Evolutionary conservation across 2,888 invertebrate genomes (phyloP).

Genomic region (Apoda limacodes): DNA sequence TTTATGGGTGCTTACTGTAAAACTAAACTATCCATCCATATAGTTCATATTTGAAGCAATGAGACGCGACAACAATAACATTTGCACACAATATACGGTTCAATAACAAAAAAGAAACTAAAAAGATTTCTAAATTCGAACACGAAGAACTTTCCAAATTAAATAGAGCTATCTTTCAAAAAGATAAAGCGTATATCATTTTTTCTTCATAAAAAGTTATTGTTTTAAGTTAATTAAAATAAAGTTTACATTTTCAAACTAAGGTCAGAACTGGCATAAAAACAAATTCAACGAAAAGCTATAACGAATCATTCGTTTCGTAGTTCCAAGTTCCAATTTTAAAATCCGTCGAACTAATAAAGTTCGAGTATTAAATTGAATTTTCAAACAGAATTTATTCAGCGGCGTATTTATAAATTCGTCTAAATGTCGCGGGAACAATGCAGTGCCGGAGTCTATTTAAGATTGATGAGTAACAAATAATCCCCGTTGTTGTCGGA

Average conservation of each 20-base stretch:
- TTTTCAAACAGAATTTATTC: too few relatives aligned
- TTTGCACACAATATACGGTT: constrained; percentile 60
- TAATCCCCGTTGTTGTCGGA: constrained; percentile 51
- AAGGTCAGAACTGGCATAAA: too few relatives aligned
- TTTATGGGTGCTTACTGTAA: too few relatives aligned
- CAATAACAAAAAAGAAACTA: constrained; percentile 53
- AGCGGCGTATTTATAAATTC: constrained; percentile 57
- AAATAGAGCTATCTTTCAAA: constrained; percentile 56
- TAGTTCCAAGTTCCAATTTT: too few relatives aligned
- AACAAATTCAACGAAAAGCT: too few relatives aligned
- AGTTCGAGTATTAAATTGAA: too few relatives aligned
- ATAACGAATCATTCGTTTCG: too few relatives aligned
- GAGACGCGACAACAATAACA: constrained; percentile 53
- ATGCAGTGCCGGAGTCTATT: constrained; percentile 57
- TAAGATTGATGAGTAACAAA: constrained; percentile 63
- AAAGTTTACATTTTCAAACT: too few relatives aligned
- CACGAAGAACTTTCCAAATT: constrained; percentile 57
- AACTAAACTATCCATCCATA: too few relatives aligned
- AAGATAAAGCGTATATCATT: constrained; percentile 57
- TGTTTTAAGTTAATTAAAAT: too few relatives aligned
- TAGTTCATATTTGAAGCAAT: constrained; percentile 32
- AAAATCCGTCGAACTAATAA: too few relatives aligned
- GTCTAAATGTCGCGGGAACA: constrained; percentile 66
- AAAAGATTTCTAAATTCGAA: constrained; percentile 62
- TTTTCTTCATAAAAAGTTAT: too few relatives aligned